phyloP scores from a whole-genome alignment of 2,113 vertebrate species.

The Corythornis madagascariensis region DNA sequence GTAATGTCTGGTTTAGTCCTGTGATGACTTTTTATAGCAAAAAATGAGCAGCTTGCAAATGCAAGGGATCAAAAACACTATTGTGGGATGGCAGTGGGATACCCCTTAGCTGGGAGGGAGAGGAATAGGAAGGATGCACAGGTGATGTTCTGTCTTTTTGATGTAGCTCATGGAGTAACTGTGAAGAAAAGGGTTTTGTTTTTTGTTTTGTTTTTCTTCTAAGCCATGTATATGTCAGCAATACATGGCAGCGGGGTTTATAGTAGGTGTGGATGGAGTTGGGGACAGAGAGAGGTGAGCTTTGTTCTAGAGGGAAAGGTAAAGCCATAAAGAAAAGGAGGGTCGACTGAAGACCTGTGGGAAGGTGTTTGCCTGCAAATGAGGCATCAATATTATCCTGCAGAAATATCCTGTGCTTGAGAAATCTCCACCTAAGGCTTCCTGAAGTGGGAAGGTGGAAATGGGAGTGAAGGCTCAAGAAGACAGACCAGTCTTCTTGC shows the following conservation, averaged over 20 bases:
- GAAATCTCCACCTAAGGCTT: neutral
- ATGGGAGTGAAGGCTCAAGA: neutral
- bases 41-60: neutral
- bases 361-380: neutral
- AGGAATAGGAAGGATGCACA: neutral
- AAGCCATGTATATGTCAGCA: neutral
- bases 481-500: neutral
- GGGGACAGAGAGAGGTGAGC: neutral
- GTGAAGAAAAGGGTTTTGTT: neutral
- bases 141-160: neutral
- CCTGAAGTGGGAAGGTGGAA: neutral
- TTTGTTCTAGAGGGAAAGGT: neutral
- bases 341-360: neutral
- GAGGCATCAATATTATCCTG: neutral
- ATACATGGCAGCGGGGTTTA: neutral
- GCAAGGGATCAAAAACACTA: fast-evolving
- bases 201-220: neutral
- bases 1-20: neutral
- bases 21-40: neutral
- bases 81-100: neutral
- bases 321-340: neutral
- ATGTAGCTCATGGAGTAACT: neutral
- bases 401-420: neutral
- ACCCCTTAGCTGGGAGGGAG: neutral
- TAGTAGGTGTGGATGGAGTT: neutral